These are phyloP conservation scores for Gadus macrocephalus DNA, from an alignment of 2,113 vertebrate genomes.

Conservation along the genomic window DNA sequence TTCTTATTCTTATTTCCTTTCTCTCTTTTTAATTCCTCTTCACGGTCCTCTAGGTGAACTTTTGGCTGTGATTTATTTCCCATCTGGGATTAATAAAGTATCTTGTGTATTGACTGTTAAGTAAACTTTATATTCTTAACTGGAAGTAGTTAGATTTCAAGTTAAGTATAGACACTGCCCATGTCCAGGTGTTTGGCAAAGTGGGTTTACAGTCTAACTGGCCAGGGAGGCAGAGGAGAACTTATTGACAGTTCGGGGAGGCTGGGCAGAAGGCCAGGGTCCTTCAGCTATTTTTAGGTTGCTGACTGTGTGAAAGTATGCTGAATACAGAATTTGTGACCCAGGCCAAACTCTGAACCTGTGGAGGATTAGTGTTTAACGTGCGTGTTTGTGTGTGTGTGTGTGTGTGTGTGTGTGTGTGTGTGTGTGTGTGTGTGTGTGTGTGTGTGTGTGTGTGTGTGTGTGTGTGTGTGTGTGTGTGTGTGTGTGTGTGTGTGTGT, in stretches of 20 bases:
- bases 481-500: too few relatives aligned
- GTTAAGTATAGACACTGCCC: too few relatives aligned
- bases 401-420: too few relatives aligned
- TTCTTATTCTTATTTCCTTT: neutral
- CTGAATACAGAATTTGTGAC: conserved; percentile 59
- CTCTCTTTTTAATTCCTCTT: neutral
- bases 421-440: too few relatives aligned
- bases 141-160: too few relatives aligned
- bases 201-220: conserved; percentile 32
- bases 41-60: neutral
- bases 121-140: too few relatives aligned
- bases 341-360: conserved; percentile 63
- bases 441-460: too few relatives aligned
- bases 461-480: too few relatives aligned
- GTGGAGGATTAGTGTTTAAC: conserved; percentile 20
- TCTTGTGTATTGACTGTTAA: too few relatives aligned
- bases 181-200: conserved; percentile 1
- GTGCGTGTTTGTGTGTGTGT: too few relatives aligned
- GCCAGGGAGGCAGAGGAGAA: conserved; percentile 49
- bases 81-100: neutral
- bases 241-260: conserved; percentile 63
- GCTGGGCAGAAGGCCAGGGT: conserved; percentile 60
- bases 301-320: conserved; percentile 71
- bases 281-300: conserved; percentile 72
- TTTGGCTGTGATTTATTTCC: neutral